Evolutionary conservation across 2,888 invertebrate genomes (phyloP).

Genomic region (Cerastis leucographa): DNA sequence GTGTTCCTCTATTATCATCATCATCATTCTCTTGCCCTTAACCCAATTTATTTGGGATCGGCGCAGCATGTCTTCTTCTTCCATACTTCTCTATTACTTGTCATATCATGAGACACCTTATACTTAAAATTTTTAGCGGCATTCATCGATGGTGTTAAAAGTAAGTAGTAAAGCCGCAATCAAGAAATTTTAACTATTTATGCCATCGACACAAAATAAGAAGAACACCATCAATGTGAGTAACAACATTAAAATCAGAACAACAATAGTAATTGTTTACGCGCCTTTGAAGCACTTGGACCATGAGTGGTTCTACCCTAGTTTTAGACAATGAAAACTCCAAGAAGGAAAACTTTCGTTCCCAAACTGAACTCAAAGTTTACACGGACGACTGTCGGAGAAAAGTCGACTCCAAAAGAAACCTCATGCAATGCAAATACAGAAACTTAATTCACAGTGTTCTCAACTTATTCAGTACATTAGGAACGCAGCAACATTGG

Average conservation of each 20-base stretch:
- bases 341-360: conserved; percentile 20
- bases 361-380: conserved; percentile 40
- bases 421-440: conserved; percentile 62
- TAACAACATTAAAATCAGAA: conserved; percentile 10
- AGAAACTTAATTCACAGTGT: conserved; percentile 60
- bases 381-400: conserved; percentile 5
- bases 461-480: conserved; percentile 64
- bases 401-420: conserved; percentile 55
- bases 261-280: neutral
- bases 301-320: conserved; percentile 11
- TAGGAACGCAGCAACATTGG: conserved; percentile 36
- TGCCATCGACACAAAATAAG: too few species aligned
- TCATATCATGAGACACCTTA: too few species aligned
- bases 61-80: too few species aligned
- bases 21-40: too few species aligned
- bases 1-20: neutral
- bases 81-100: too few species aligned
- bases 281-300: neutral
- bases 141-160: too few species aligned
- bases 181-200: too few species aligned
- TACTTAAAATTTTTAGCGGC: too few species aligned
- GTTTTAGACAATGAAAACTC: conserved; percentile 24
- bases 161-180: too few species aligned
- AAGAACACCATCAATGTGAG: neutral
- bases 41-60: too few species aligned